Percentiles rank a stretch among this genome's conserved stretches.
Conservation (phyloP, 2,113 vertebrate genomes). For the Protobothrops flavoviridis region DNA sequence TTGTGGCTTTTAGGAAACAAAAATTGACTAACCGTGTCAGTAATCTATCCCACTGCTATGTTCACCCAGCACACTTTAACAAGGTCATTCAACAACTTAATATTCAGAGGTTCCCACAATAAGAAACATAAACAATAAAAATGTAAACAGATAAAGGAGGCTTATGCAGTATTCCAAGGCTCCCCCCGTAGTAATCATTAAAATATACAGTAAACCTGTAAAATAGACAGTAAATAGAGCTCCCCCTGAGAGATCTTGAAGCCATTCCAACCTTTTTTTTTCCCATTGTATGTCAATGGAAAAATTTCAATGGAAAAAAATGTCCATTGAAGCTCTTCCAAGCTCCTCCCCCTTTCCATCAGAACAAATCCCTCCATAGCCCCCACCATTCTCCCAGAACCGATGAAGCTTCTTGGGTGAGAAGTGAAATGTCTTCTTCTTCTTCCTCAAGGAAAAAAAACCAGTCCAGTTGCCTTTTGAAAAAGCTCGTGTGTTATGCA, state of each 20-base stretch:
- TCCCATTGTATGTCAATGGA: not conserved
- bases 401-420: not conserved
- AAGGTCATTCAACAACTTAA: not conserved
- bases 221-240: not conserved
- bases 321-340: not conserved
- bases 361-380: not conserved
- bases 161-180: not conserved
- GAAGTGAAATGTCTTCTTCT: not conserved
- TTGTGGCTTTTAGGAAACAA: not conserved
- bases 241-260: not conserved
- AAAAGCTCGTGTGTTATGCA: not conserved
- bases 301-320: not conserved
- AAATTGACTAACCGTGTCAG: not conserved
- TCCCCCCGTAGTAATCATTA: not conserved
- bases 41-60: not conserved
- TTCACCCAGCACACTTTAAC: not conserved
- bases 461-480: not conserved
- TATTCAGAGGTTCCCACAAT: not conserved
- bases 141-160: not conserved
- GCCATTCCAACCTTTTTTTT: not conserved
- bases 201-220: not conserved
- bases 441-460: not conserved
- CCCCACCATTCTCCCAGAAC: not conserved
- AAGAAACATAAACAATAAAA: not conserved
- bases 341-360: not conserved